These are phyloP conservation scores for Herpetotheres cachinnans DNA, from an alignment of 2,113 vertebrate genomes.

Conservation along the genomic window DNA sequence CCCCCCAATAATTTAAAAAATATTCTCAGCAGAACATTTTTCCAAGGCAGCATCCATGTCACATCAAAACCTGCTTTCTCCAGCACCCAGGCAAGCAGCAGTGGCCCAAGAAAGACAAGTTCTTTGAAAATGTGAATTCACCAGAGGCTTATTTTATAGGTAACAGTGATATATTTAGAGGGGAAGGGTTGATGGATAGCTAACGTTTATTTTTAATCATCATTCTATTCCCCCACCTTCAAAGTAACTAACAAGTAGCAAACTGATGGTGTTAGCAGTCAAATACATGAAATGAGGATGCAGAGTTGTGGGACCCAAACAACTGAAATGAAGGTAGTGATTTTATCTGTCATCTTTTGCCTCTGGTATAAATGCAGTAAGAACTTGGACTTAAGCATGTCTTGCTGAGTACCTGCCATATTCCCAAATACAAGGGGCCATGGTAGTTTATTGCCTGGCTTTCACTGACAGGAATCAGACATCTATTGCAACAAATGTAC, in stretches of 20 bases:
- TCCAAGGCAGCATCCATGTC: constrained; percentile 14
- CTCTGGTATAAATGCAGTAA: not conserved
- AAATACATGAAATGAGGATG: not conserved
- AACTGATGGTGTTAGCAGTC: not conserved
- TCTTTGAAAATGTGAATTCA: constrained; percentile 7
- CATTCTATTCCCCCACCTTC: not conserved
- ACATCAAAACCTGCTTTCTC: not conserved
- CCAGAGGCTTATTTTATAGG: constrained; percentile 14
- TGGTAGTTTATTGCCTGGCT: not conserved
- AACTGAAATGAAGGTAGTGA: not conserved
- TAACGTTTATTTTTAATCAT: not conserved
- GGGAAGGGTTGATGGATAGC: not conserved
- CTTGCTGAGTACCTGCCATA: not conserved
- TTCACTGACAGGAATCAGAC: not conserved
- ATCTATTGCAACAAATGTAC: not conserved
- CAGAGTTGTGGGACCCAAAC: not conserved
- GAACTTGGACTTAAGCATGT: not conserved
- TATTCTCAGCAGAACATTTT: constrained; percentile 41
- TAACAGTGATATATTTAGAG: not conserved
- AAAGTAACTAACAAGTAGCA: not conserved
- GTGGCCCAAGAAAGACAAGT: not conserved
- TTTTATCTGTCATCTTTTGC: not conserved
- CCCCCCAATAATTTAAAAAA: not conserved
- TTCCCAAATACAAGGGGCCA: not conserved
- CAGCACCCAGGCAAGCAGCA: not conserved